Evolutionary conservation across 2,113 vertebrate genomes (phyloP).

Genomic region (Dascyllus trimaculatus): DNA sequence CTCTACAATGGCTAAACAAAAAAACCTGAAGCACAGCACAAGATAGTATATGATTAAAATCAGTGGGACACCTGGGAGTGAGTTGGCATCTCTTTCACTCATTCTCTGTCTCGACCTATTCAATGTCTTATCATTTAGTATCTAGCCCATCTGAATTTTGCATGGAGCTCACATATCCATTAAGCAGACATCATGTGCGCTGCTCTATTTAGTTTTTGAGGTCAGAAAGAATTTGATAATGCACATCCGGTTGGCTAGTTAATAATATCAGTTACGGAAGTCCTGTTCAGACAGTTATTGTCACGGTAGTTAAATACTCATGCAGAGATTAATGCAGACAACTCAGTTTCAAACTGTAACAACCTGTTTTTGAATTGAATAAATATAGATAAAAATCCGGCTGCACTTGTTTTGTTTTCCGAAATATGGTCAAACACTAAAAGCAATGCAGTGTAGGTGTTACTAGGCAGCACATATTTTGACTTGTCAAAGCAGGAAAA

Average conservation of each 20-base stretch:
- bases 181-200: background rate
- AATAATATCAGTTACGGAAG: background rate
- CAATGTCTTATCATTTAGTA: constrained; percentile 4
- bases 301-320: background rate
- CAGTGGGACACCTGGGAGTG: constrained; percentile 20
- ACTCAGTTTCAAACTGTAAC: too few species aligned
- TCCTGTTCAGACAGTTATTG: background rate
- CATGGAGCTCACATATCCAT: constrained; percentile 10
- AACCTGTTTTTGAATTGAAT: background rate
- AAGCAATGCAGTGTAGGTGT: background rate
- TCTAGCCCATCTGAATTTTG: constrained; percentile 5
- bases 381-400: background rate
- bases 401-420: background rate
- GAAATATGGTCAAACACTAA: background rate
- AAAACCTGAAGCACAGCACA: background rate
- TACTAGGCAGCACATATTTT: too few species aligned
- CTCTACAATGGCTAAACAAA: constrained; percentile 2
- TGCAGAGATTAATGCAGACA: background rate
- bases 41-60: constrained; percentile 1
- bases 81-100: constrained; percentile 19
- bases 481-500: too few species aligned
- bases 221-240: background rate
- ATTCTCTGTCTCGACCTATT: constrained; percentile 12
- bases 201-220: constrained; percentile 19
- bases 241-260: background rate